Evolutionary conservation across 2,888 invertebrate species (phyloP).

Genomic region (Epinotia nisella): DNA sequence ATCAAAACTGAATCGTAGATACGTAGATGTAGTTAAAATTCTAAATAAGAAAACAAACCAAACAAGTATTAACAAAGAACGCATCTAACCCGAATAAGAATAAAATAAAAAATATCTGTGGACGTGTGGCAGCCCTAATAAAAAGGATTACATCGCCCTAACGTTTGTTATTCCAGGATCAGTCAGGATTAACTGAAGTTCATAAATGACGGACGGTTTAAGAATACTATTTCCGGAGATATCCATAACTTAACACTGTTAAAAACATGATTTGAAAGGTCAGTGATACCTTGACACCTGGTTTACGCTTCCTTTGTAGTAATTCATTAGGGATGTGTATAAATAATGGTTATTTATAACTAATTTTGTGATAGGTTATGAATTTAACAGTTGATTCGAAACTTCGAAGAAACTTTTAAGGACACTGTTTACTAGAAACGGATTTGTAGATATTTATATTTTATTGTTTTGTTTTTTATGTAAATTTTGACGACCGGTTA

Average conservation of each 20-base stretch:
- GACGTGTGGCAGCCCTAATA: constrained; percentile 49
- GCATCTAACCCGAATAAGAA: neutral
- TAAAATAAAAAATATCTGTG: neutral
- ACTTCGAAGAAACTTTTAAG: neutral
- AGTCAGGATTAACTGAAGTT: constrained; percentile 63
- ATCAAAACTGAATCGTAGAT: no score
- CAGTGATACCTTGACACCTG: constrained; percentile 47
- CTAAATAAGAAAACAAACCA: neutral
- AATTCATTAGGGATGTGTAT: constrained; percentile 16
- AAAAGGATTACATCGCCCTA: constrained; percentile 52
- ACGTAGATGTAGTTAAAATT: no score
- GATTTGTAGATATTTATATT: no score
- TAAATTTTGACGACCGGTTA: no score
- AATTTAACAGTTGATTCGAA: neutral
- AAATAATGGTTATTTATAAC: constrained; percentile 16
- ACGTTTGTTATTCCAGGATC: constrained; percentile 60
- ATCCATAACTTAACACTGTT: constrained; percentile 35
- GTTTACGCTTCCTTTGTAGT: constrained; percentile 30
- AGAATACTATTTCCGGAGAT: constrained; percentile 57
- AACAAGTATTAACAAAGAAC: neutral
- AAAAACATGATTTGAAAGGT: constrained; percentile 48
- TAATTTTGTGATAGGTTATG: neutral
- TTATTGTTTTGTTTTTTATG: no score
- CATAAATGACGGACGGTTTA: constrained; percentile 62
- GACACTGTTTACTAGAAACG: neutral